A percentile compares a stretch with the other conserved stretches of the same genome.
Evolutionary conservation across 2,888 invertebrate species (phyloP).

Genomic region (Galeopsomyia nigrocyanea): DNA sequence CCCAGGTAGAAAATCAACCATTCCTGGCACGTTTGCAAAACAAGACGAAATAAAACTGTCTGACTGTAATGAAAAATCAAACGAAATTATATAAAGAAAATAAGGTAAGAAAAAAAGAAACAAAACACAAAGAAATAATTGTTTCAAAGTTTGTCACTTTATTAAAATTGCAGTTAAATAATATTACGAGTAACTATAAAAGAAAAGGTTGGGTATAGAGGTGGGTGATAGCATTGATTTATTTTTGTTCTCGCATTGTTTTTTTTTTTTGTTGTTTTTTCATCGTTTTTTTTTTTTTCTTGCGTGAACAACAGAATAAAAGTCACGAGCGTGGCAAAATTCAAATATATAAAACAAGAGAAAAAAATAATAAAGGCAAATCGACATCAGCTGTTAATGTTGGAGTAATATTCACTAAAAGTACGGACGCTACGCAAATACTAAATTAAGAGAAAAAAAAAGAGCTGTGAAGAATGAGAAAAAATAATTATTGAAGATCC

Average conservation of each 20-base stretch:
- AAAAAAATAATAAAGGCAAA: conserved; percentile 34
- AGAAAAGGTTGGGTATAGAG: conserved; percentile 29
- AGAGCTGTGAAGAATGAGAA: neutral
- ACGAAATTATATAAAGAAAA: conserved; percentile 12
- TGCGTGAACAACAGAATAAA: conserved; percentile 24
- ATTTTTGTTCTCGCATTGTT: neutral
- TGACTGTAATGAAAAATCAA: conserved; percentile 1
- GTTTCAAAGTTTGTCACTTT: conserved; percentile 38
- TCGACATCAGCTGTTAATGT: conserved; percentile 28
- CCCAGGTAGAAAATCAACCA: conserved; percentile 48
- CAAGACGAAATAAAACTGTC: neutral
- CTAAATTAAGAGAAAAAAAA: conserved; percentile 35
- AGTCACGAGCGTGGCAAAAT: conserved; percentile 23
- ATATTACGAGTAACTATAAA: conserved; percentile 42
- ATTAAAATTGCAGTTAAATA: conserved; percentile 42
- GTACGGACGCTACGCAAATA: conserved; percentile 37
- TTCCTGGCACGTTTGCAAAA: conserved; percentile 11
- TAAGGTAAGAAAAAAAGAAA: conserved; percentile 40
- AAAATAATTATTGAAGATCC: neutral
- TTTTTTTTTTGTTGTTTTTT: conserved; percentile 2
- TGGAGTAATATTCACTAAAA: conserved; percentile 30
- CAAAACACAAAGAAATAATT: conserved; percentile 44
- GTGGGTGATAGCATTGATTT: conserved; percentile 8
- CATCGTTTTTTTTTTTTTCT: conserved; percentile 10
- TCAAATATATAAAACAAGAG: neutral